A percentile compares a stretch with the other conserved stretches of the same genome.
These are phyloP conservation scores for Lepus timidus DNA, from an alignment of 2,113 vertebrate species.

Conservation along the genomic window DNA sequence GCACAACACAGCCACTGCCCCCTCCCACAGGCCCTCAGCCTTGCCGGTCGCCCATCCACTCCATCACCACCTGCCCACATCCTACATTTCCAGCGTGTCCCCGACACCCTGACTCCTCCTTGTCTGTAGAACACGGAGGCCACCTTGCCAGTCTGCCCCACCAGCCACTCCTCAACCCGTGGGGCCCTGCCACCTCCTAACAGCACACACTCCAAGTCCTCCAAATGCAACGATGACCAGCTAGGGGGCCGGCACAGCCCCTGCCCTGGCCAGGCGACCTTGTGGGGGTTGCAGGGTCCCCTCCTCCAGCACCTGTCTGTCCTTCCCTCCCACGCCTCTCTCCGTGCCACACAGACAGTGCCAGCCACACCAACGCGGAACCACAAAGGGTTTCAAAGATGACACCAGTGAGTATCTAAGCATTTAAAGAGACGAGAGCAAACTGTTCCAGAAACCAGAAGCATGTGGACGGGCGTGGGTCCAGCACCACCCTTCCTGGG, in stretches of 20 bases:
- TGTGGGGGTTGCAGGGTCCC: neutral
- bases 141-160: neutral
- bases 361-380: neutral
- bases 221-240: neutral
- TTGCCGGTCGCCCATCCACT: no score
- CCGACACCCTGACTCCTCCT: neutral
- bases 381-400: neutral
- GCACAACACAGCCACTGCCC: no score
- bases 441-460: neutral
- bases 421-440: neutral
- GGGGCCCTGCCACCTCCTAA: neutral
- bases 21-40: no score
- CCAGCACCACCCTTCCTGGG: no score
- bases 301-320: neutral
- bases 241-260: neutral
- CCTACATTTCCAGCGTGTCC: neutral
- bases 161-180: no score
- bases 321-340: neutral
- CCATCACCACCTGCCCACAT: neutral
- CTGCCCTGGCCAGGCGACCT: neutral
- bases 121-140: neutral
- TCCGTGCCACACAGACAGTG: neutral
- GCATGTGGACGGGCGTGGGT: no score
- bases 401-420: neutral
- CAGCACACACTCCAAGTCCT: no score